Evolutionary conservation across 2,888 invertebrate genomes (phyloP).

Genomic region (Xanthia togata): DNA sequence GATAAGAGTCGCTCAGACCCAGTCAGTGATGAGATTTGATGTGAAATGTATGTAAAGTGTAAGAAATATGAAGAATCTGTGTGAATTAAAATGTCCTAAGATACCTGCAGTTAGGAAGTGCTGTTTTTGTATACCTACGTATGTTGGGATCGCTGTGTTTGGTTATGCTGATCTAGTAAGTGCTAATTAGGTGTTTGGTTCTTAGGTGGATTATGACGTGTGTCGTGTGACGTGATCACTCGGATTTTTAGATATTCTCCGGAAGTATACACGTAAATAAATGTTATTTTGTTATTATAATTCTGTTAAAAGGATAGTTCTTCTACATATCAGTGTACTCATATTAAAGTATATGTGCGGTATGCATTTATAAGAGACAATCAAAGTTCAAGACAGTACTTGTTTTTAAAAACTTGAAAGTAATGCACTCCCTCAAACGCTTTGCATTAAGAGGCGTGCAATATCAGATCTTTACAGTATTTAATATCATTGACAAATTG

Average conservation of each 20-base stretch:
- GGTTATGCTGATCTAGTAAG: conserved; percentile 83
- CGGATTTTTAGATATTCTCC: not conserved
- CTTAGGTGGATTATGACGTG: too few relatives aligned
- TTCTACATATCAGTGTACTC: too few relatives aligned
- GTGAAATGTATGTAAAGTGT: conserved; percentile 59
- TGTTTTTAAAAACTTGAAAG: too few relatives aligned
- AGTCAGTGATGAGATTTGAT: conserved; percentile 61
- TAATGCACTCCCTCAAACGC: too few relatives aligned
- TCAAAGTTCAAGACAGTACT: too few relatives aligned
- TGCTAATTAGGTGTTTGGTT: conserved; percentile 25
- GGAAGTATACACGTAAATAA: not conserved
- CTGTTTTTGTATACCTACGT: conserved; percentile 80
- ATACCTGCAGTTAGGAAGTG: conserved; percentile 78
- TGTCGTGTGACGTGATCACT: not conserved
- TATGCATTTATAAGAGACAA: too few relatives aligned
- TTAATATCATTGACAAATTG: not conserved
- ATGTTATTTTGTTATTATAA: too few relatives aligned
- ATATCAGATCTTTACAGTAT: not conserved
- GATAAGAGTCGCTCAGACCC: conserved; percentile 50
- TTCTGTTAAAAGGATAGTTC: too few relatives aligned
- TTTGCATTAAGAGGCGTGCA: too few relatives aligned
- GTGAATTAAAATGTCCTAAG: conserved; percentile 69
- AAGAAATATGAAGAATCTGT: conserved; percentile 69
- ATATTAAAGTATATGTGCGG: too few relatives aligned
- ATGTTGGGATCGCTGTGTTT: conserved; percentile 80